phyloP scores from a whole-genome alignment of 1,140 invertebrate genomes.

The Caenorhabditis briggsae region DNA sequence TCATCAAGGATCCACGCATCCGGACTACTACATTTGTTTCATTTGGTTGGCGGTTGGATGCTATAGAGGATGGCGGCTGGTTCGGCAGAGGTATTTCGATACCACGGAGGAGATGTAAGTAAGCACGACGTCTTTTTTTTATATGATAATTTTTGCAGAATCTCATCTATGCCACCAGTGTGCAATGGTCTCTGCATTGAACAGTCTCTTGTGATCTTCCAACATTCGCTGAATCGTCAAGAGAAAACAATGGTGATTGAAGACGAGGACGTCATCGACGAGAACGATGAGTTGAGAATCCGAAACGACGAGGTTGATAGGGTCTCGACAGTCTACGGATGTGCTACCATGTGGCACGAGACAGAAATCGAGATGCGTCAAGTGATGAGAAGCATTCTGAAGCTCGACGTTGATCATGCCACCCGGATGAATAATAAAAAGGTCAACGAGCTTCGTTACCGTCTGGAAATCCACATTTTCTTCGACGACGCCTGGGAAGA shows the following conservation, averaged over 20 bases:
- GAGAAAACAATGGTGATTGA: constrained; percentile 48
- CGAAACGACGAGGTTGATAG: constrained; percentile 66
- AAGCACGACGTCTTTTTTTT: neutral
- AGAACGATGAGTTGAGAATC: constrained; percentile 60
- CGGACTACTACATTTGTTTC: constrained; percentile 65
- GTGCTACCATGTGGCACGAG: constrained; percentile 81
- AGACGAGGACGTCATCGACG: constrained; percentile 61
- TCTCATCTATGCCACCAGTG: constrained; percentile 74
- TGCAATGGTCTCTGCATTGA: constrained; percentile 70
- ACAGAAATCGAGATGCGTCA: constrained; percentile 79
- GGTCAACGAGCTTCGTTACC: constrained; percentile 83
- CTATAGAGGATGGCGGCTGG: constrained; percentile 68
- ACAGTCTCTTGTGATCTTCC: constrained; percentile 74
- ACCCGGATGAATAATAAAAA: constrained; percentile 90
- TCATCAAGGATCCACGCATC: constrained; percentile 26
- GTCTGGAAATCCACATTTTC: constrained; percentile 90
- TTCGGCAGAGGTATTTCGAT: constrained; percentile 60
- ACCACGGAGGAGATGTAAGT: constrained; percentile 72
- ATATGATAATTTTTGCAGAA: constrained; percentile 67
- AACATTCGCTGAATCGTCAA: constrained; percentile 56
- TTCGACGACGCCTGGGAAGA: constrained; percentile 98
- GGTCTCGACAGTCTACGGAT: constrained; percentile 79
- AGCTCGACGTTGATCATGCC: constrained; percentile 92
- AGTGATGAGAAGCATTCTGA: constrained; percentile 79
- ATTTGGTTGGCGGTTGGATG: constrained; percentile 70